phyloP scores from a whole-genome alignment of 2,888 invertebrate species.

The Galerucella nymphaeae region DNA sequence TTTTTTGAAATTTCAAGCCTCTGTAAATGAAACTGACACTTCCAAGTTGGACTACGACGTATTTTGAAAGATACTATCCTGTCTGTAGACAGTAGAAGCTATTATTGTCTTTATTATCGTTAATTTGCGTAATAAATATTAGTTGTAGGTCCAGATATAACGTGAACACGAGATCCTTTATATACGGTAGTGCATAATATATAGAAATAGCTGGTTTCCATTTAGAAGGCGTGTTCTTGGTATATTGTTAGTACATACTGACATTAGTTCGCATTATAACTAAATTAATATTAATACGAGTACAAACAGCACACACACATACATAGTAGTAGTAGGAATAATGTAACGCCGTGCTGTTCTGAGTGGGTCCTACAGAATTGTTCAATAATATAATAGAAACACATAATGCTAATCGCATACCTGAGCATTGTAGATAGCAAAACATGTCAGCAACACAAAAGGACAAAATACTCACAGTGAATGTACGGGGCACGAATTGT shows the following conservation, averaged over 20 bases:
- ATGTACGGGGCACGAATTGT: conserved; percentile 45
- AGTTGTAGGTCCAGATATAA: conserved; percentile 25
- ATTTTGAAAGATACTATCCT: no score
- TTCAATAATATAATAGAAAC: conserved; percentile 50
- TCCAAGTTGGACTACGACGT: no score
- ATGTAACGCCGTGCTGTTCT: conserved; percentile 22
- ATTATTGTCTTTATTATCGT: no score
- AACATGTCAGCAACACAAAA: conserved; percentile 49
- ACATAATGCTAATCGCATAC: conserved; percentile 49
- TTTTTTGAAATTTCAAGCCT: no score
- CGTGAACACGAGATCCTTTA: conserved; percentile 40
- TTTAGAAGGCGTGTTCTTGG: conserved; percentile 47
- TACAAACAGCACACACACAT: conserved; percentile 42
- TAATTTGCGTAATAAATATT: not conserved
- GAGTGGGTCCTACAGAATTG: conserved; percentile 39
- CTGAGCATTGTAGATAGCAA: conserved; percentile 50
- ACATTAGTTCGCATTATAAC: conserved; percentile 50
- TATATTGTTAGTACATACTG: conserved; percentile 32
- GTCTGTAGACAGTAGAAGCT: no score
- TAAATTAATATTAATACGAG: conserved; percentile 54
- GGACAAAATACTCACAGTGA: conserved; percentile 45
- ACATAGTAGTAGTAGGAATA: conserved; percentile 25
- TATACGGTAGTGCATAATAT: conserved; percentile 42
- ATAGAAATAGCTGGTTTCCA: conserved; percentile 47
- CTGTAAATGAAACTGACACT: no score